Conservation (phyloP, 2,113 vertebrate genomes). For the Pristiophorus japonicus region DNA sequence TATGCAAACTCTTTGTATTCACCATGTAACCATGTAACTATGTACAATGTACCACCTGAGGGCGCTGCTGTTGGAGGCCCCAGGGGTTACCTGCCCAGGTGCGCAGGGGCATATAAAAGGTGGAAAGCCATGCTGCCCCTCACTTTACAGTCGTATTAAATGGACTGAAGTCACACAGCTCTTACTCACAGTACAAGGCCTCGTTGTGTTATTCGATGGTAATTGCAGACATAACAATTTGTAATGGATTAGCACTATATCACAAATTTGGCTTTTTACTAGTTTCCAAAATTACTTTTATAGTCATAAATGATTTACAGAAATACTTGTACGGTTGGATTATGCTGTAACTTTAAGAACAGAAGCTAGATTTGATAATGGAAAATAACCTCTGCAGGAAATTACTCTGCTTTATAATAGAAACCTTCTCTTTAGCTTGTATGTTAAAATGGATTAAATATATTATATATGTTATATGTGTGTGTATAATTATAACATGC, state of each 20-base stretch:
- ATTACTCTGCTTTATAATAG: neutral
- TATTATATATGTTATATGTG: slow-evolving; percentile 40
- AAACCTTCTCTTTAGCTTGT: neutral
- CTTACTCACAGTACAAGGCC: too few species aligned
- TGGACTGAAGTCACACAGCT: too few species aligned
- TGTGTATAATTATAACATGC: slow-evolving; percentile 5
- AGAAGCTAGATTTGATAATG: neutral
- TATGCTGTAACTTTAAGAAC: neutral
- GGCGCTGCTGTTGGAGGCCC: too few species aligned
- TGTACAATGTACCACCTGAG: too few species aligned
- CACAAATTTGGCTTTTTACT: neutral
- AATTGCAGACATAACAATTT: too few species aligned
- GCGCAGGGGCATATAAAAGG: too few species aligned
- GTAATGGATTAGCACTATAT: neutral
- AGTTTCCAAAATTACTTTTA: neutral
- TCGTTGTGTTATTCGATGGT: too few species aligned
- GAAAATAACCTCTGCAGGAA: neutral
- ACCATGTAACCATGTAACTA: too few species aligned
- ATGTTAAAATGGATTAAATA: neutral
- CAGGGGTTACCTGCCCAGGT: too few species aligned
- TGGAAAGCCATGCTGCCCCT: too few species aligned
- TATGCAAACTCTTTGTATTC: too few species aligned
- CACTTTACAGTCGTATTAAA: too few species aligned
- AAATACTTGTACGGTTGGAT: neutral
- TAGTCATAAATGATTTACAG: neutral